Evolutionary conservation across 2,113 vertebrate species (phyloP).

Genomic region (Caloenas nicobarica): DNA sequence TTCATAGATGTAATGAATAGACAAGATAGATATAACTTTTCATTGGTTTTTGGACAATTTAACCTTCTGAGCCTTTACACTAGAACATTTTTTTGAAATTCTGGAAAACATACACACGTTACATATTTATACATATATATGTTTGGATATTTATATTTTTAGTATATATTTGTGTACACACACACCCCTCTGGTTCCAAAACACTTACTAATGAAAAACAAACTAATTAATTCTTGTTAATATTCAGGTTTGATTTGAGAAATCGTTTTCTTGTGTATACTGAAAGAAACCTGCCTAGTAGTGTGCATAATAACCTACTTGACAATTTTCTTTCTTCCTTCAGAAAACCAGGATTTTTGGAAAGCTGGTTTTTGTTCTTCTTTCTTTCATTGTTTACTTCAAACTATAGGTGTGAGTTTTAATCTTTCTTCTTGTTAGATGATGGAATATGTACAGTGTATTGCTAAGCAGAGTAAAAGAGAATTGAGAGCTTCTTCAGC

Average conservation of each 20-base stretch:
- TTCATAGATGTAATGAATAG: neutral
- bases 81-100: neutral
- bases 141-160: neutral
- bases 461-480: neutral
- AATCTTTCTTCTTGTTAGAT: neutral
- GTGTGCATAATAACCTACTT: neutral
- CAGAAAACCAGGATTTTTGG: neutral
- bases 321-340: neutral
- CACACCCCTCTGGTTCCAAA: neutral
- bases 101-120: neutral
- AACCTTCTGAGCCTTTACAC: neutral
- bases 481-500: neutral
- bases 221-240: neutral
- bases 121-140: neutral
- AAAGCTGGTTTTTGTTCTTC: neutral
- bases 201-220: neutral
- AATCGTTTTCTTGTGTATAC: neutral
- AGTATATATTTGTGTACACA: neutral
- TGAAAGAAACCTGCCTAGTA: neutral
- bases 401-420: neutral
- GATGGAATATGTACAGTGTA: neutral
- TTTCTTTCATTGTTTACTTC: neutral
- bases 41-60: neutral
- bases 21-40: neutral
- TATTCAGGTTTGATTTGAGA: neutral